Evolutionary conservation across 2,888 invertebrate genomes (phyloP).

Genomic region (Cheilosia vernalis): DNA sequence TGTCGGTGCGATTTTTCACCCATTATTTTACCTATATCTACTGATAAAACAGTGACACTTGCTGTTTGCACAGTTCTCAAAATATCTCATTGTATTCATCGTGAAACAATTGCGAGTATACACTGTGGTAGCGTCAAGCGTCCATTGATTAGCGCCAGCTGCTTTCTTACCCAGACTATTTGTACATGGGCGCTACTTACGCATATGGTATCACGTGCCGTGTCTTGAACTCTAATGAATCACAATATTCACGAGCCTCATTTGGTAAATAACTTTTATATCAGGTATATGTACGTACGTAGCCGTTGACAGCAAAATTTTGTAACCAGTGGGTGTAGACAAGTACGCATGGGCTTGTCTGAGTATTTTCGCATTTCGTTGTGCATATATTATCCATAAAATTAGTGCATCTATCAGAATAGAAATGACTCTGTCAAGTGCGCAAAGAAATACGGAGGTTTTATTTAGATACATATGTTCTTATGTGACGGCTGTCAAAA

Average conservation of each 20-base stretch:
- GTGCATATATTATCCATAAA: no score
- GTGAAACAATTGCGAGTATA: not conserved
- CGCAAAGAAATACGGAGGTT: no score
- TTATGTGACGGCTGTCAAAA: no score
- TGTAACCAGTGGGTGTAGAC: no score
- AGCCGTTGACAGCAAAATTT: not conserved
- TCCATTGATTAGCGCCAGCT: not conserved
- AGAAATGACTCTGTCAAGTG: no score
- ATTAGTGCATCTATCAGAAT: no score
- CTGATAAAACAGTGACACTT: not conserved
- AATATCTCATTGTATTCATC: not conserved
- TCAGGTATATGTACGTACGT: not conserved
- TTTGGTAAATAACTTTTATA: no score
- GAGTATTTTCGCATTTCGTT: no score
- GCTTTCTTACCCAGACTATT: not conserved
- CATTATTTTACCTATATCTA: not conserved
- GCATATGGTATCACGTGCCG: not conserved
- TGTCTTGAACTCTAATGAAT: not conserved
- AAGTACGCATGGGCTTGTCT: no score
- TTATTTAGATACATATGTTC: no score
- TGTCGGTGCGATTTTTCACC: not conserved
- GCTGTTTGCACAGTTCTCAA: not conserved
- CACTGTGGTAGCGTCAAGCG: not conserved
- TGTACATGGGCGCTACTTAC: not conserved
- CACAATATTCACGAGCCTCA: no score